Percentiles rank a stretch among this genome's conserved stretches.
phyloP scores from a whole-genome alignment of 2,113 vertebrate genomes.

The Nibea albiflora region DNA sequence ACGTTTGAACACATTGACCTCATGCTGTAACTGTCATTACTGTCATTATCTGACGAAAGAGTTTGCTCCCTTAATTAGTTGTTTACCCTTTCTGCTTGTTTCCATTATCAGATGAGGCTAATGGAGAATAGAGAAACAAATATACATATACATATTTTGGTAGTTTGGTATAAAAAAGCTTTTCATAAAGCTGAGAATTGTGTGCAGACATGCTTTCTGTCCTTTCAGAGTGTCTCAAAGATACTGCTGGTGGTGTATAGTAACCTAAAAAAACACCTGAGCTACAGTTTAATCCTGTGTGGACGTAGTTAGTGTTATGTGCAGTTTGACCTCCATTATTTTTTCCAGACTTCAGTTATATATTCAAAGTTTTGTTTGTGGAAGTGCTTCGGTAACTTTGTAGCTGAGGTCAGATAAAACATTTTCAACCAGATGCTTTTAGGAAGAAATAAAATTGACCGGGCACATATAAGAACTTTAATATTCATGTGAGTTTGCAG shows the following conservation, averaged over 20 bases:
- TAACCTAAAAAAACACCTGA: conserved; percentile 7
- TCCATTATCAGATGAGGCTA: background rate
- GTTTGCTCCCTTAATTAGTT: background rate
- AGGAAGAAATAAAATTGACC: background rate
- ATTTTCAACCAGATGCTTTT: background rate
- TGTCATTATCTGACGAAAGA: background rate
- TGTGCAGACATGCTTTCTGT: background rate
- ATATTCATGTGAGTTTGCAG: background rate
- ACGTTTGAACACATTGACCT: background rate
- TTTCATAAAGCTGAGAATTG: background rate
- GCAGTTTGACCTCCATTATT: background rate
- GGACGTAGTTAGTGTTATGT: background rate
- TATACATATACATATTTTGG: background rate
- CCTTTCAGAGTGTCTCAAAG: background rate
- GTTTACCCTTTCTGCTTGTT: background rate
- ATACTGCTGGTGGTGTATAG: background rate
- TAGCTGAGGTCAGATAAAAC: background rate
- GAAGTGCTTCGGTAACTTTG: background rate
- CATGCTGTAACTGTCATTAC: background rate
- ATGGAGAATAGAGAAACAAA: background rate
- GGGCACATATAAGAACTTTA: too few species aligned
- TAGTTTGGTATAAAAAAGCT: background rate
- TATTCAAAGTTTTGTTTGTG: background rate
- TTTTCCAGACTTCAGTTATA: background rate
- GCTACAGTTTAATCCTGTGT: background rate